phyloP scores from a whole-genome alignment of 2,888 invertebrate species.

The Alcis repandata region DNA sequence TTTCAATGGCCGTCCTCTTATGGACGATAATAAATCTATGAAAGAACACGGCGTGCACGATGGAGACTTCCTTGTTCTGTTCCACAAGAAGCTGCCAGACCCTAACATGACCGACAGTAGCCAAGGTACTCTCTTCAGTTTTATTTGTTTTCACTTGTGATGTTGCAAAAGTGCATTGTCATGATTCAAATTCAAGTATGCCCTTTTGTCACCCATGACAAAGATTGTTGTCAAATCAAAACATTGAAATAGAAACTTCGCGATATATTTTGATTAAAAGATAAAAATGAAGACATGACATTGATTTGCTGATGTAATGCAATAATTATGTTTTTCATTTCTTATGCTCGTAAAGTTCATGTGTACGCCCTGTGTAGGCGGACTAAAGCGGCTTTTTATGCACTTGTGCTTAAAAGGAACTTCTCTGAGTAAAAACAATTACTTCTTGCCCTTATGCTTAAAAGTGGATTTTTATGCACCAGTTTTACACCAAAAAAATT shows the following conservation, averaged over 20 bases:
- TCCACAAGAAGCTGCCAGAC: slow-evolving; percentile 86
- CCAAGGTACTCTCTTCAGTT: slow-evolving; percentile 62
- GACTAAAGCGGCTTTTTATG: slow-evolving; percentile 31
- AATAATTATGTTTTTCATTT: too few relatives aligned
- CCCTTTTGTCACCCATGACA: slow-evolving; percentile 65
- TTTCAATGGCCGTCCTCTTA: slow-evolving; percentile 94
- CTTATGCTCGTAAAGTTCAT: too few relatives aligned
- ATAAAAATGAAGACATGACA: slow-evolving; percentile 41
- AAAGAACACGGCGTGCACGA: slow-evolving; percentile 94
- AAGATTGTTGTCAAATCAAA: slow-evolving; percentile 46
- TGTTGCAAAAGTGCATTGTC: slow-evolving; percentile 77
- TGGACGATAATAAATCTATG: slow-evolving; percentile 93
- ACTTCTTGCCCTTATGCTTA: too few relatives aligned
- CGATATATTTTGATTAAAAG: slow-evolving; percentile 5
- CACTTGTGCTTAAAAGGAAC: too few relatives aligned
- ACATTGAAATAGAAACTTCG: slow-evolving; percentile 34
- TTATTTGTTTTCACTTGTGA: slow-evolving; percentile 51
- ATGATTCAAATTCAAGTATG: slow-evolving; percentile 50
- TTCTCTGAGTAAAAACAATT: too few relatives aligned
- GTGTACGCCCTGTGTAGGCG: too few relatives aligned
- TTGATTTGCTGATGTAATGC: slow-evolving; percentile 12
- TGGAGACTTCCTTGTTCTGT: slow-evolving; percentile 95
- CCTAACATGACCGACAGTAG: slow-evolving; percentile 70
- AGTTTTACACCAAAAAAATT: too few relatives aligned
- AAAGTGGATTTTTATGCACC: too few relatives aligned